Evolutionary conservation across 2,888 invertebrate genomes (phyloP).

Genomic region (Drosophila multiciliata): DNA sequence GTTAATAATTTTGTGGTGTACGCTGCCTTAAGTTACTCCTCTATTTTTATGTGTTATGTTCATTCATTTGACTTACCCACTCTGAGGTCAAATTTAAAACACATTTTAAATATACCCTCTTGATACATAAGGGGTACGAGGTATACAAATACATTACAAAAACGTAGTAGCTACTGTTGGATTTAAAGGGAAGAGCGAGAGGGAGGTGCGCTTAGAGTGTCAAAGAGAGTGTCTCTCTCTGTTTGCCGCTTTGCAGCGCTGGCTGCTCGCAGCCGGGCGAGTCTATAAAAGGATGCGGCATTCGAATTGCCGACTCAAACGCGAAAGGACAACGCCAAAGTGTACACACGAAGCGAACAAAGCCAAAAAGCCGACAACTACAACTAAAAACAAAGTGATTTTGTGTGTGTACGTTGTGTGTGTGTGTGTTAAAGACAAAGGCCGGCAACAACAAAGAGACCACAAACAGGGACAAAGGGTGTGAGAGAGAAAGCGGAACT

Average conservation of each 20-base stretch:
- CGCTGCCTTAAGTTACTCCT: too few species aligned
- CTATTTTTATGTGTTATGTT: not conserved
- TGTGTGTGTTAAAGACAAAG: conserved; percentile 40
- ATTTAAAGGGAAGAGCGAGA: conserved; percentile 6
- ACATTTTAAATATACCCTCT: not conserved
- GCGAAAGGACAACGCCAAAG: conserved; percentile 75
- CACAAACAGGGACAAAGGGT: too few species aligned
- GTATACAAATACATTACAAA: conserved; percentile 31
- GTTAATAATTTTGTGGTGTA: too few species aligned
- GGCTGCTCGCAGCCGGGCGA: conserved; percentile 57
- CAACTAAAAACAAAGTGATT: conserved; percentile 2
- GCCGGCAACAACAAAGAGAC: conserved; percentile 69
- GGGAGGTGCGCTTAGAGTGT: conserved; percentile 9
- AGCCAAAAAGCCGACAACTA: conserved; percentile 49
- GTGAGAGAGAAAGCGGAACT: conserved; percentile 24
- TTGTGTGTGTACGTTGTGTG: conserved; percentile 9
- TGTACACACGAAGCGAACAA: conserved; percentile 51
- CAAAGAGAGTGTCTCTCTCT: conserved; percentile 6
- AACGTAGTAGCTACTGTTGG: conserved; percentile 23
- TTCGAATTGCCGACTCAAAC: conserved; percentile 79
- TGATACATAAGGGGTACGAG: not conserved
- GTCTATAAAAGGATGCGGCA: conserved; percentile 82
- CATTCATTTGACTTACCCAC: not conserved
- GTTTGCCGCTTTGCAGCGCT: conserved; percentile 42
- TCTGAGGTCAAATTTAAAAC: not conserved